Evolutionary conservation across 2,797 vertebrate species (phyloP), one percentile per base, ranked within the genome.

Genomic region (Hydrocynus forskahlii): DNA sequence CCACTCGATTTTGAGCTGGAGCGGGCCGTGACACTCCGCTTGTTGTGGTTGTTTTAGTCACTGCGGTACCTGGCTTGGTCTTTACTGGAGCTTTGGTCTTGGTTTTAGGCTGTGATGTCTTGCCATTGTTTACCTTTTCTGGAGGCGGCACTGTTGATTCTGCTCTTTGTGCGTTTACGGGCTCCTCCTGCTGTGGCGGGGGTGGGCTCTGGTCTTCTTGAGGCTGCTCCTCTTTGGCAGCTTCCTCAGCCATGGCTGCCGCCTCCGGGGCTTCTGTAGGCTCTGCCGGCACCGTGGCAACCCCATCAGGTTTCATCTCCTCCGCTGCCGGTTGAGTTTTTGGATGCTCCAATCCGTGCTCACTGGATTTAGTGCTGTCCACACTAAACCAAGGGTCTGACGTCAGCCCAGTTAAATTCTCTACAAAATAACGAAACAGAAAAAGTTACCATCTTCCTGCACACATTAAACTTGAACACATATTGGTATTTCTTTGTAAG

Each of bases 241-340:
- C 38, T 67, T 57, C 83, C 60, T 88, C 83, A 21, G 55, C 76
- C 21, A 79, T 80, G 14, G 86, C 84, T 75, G 92, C 91, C 0
- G 87, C 84, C 89, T 62, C 83, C 74, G 88, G 79, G 12, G 77
- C 84, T 87, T 94, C 93, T 40, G 84, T 88, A 80, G 92, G 88
- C 80, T 95, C 92, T 25, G 89, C 85, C 71, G 86, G 88, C 76
- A 92, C 91, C 87, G 93, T 93, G 85, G 86, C 89, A 88, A 90
- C 91, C 91, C 92, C 93, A 94, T 94, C 93, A 88, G 91, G 92
- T 93, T 94, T 95, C 94, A 95, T 95, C 74, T 91, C 93, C 81
- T 55, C 78, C 76, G 81, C 25, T 84, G 77, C 79, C 68, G 52
- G 45, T 73, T 17, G 7, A 38, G n/a, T 78, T 48, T 50, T 70